Base-by-base conservation (phyloP, 2,113 vertebrate species). In the Arothron firmamentum region DNA sequence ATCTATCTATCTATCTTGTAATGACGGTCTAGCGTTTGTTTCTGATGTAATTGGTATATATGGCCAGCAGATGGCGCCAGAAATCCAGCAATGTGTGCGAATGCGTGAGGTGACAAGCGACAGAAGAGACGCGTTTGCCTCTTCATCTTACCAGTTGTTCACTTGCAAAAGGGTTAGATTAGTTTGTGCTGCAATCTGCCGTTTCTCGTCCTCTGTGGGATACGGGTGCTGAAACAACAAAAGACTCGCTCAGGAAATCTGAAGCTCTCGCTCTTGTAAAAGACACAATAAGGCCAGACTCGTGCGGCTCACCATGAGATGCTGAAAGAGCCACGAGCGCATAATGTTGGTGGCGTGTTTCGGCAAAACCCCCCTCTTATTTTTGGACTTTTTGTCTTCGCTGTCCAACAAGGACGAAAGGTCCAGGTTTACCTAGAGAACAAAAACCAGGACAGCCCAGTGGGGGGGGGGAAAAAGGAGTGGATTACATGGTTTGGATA, bases 271-370 rank as follows among this genome's bases (percentile, higher is more conserved):
- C 10, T 11, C 28, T 38, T 38, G 8, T 7, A 7, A 28, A 38
- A 11, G 34, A 38, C 34, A 4, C 34, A 12, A 9, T 38, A 38
- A 38, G 34, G 34, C 34, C 11, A 12, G 34, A 38, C 34, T 6
- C 11, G 11, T 38, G 16, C 43, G 12, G 20, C 94, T 93, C 90
- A 99, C 97, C 97, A 99, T 98, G 87, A 98, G 95, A 79, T 99
- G 96, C 83, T 99, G 96, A 90, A 99, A 99, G 85, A 99, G 95
- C 96, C 96, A 99, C 65, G 96, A 99, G 78, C 96, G 94, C 96
- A 99, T 99, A 86, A 99, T 99, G 90, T 98, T 98, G 79, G 96
- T 99, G 89, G 96, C 96, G 0, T 99, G 96, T 87, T 99, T 99
- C 74, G 96, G 96, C 72, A 99, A 91, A 75, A 99, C 96, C 0